These are phyloP conservation scores for Sorex fumeus DNA, from an alignment of 2,113 vertebrate genomes.

Conservation along the genomic window DNA sequence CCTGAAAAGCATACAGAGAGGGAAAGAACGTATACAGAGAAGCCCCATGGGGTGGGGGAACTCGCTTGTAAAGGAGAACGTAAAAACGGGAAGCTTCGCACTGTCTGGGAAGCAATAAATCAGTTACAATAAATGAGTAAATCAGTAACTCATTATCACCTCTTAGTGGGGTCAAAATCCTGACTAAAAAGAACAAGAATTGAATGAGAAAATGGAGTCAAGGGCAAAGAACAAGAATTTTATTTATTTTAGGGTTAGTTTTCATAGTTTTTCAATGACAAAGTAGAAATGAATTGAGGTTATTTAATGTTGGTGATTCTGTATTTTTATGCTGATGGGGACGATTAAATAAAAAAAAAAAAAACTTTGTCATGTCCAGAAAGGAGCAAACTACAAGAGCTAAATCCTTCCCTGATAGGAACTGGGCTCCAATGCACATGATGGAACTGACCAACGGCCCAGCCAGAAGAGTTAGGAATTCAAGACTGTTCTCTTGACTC, in stretches of 20 bases:
- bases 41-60: neutral
- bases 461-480: neutral
- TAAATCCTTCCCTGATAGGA: neutral
- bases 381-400: neutral
- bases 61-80: neutral
- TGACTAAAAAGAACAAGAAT: neutral
- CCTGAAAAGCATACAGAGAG: neutral
- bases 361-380: neutral
- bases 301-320: neutral
- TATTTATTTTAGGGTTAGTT: neutral
- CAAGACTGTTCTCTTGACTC: neutral
- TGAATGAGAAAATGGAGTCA: neutral
- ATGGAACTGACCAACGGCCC: neutral
- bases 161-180: constrained; percentile 24
- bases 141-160: neutral
- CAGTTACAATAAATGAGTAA: neutral
- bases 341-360: neutral
- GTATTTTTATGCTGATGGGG: neutral
- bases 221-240: neutral
- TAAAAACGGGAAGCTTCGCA: neutral
- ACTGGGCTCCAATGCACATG: neutral
- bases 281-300: neutral
- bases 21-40: neutral
- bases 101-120: neutral
- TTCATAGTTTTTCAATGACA: neutral